phyloP scores from a whole-genome alignment of 2,113 vertebrate genomes.

The Albula glossodonta region DNA sequence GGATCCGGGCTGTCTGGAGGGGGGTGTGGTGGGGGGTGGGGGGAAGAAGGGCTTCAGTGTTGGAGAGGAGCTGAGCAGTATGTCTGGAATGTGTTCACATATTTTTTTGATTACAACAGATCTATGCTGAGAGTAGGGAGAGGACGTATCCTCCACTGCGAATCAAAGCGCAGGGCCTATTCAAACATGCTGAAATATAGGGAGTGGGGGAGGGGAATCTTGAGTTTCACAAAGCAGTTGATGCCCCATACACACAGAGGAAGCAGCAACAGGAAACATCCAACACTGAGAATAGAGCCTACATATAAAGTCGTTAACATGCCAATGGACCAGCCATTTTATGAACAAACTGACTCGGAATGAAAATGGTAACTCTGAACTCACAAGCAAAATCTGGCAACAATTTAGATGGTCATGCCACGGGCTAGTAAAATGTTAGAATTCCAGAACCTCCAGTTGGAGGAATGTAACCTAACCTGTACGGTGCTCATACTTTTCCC shows the following conservation, averaged over 20 bases:
- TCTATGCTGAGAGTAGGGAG: not conserved
- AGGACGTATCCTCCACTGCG: not conserved
- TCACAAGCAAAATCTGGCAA: too few species aligned
- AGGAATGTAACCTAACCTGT: too few species aligned
- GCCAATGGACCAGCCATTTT: too few species aligned
- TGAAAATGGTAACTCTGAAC: too few species aligned
- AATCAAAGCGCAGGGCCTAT: not conserved
- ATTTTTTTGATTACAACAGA: conserved; percentile 6
- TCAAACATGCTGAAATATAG: not conserved
- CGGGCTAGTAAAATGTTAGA: too few species aligned
- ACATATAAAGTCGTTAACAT: too few species aligned
- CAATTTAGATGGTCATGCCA: too few species aligned
- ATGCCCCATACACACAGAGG: not conserved
- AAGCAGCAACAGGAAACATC: not conserved
- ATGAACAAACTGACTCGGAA: too few species aligned
- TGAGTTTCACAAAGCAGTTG: too few species aligned
- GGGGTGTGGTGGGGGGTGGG: not conserved
- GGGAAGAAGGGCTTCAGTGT: not conserved
- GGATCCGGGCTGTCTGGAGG: not conserved
- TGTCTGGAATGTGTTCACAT: conserved; percentile 7
- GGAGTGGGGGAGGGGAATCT: too few species aligned
- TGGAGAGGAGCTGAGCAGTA: conserved; percentile 6
- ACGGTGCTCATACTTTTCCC: too few species aligned
- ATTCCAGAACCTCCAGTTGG: too few species aligned
- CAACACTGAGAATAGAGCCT: not conserved